Conservation (phyloP, 1,140 invertebrate species). For the Zeugodacus cucurbitae region DNA sequence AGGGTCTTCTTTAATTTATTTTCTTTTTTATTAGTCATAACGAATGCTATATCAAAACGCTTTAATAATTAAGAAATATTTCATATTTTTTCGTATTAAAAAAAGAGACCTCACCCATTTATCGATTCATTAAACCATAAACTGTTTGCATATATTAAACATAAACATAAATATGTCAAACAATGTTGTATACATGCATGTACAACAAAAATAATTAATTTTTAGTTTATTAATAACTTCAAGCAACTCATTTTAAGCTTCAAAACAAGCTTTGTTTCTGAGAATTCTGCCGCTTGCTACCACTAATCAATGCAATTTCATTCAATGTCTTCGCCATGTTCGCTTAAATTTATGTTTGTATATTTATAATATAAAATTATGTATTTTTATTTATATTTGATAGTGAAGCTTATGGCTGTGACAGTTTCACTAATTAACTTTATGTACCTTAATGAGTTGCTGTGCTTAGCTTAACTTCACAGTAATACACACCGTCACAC, state of each 20-base stretch:
- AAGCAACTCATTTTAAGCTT: neutral
- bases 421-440: conserved; percentile 21
- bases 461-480: neutral
- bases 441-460: neutral
- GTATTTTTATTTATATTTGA: neutral
- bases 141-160: too few relatives aligned
- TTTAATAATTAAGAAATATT: too few relatives aligned
- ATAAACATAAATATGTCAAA: neutral
- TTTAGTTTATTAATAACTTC: neutral
- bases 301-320: neutral
- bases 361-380: neutral
- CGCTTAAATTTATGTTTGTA: neutral
- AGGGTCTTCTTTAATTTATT: too few relatives aligned
- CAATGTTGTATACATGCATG: neutral
- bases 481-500: neutral
- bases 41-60: too few relatives aligned
- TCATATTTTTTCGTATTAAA: too few relatives aligned
- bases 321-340: neutral
- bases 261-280: neutral
- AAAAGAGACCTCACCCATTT: too few relatives aligned
- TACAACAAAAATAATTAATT: neutral
- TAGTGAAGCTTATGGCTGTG: neutral
- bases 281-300: neutral
- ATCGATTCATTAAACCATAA: too few relatives aligned
- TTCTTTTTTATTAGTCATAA: too few relatives aligned